Conservation (phyloP, 2,888 invertebrate genomes). For the Platycnemis pennipes region DNA sequence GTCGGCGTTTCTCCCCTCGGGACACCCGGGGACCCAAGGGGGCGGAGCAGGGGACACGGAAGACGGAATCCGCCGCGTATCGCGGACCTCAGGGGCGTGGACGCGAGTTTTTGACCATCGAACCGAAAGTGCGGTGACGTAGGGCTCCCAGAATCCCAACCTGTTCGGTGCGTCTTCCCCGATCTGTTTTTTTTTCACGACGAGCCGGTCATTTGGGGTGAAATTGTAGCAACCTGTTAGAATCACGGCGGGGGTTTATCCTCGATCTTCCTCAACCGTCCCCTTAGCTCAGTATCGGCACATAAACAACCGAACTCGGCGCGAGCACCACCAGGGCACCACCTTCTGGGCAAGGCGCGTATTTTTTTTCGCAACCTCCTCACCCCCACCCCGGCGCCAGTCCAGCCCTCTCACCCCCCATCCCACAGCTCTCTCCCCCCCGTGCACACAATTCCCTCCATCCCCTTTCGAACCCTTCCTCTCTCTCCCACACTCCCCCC, state of each 20-base stretch:
- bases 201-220: neutral
- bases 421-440: constrained; percentile 10
- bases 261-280: neutral
- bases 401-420: neutral
- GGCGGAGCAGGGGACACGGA: neutral
- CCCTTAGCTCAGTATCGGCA: neutral
- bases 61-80: no score
- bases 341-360: neutral
- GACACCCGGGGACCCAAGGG: neutral
- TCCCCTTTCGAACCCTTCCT: neutral
- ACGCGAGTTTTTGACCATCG: neutral
- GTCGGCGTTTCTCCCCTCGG: neutral
- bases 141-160: neutral
- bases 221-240: neutral
- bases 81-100: no score
- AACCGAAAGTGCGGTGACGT: neutral
- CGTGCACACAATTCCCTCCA: neutral
- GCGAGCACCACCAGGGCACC: neutral
- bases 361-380: neutral
- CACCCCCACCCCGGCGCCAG: neutral
- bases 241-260: neutral
- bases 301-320: neutral
- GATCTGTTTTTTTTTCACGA: neutral
- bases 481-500: neutral
- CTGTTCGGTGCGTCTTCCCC: neutral